Base-by-base conservation (phyloP, 2,888 invertebrate genomes). In the Ophonus ardosiacus region DNA sequence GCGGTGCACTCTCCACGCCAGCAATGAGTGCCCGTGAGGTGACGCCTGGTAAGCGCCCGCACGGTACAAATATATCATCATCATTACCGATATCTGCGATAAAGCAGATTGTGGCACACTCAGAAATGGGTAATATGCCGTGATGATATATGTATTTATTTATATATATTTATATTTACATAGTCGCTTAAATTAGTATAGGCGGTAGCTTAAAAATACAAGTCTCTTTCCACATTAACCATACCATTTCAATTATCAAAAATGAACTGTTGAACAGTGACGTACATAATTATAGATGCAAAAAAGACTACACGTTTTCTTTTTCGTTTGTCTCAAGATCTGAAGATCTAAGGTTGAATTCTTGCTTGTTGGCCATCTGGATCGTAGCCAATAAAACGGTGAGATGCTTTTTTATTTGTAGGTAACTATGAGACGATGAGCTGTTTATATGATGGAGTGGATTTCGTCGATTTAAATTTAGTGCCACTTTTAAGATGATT, bases 291-390 rank as follows among this genome's bases (percentile, higher is more conserved):
- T 51, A 51, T 51, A 51, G 43, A 51, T 51, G 13, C 43, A 51
- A 51, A 51, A 51, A 51, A 51, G 43, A 51, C 8, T 13, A 43
- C 7, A 51, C 8, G 43, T 51, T 51, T 6, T 51, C 13, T 51
- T 13, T 51, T 51, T 51, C 43, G 10, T 51, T 10, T 13, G 43
- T 51, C 43, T 13, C 10, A 13, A 51, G 10, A 51, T 51, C 43
- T 51, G 43, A 51, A 13, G 10, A 51, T 51, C 43, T 51, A 63
- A 63, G 63, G 63, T 63, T 63, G 68, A 68, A 68, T 68, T 68
- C 40, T 68, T 68, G 68, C 17, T 15, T 10, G 68, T 13, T 15
- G 31, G 68, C 68, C 68, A 68, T 68, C 68, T 68, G 68, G 68
- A 68, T n/a, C 4, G 8, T 8, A 68, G 68, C 68, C 68, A 68